Percentiles rank a stretch among this genome's conserved stretches.
Conservation (phyloP, 2,113 vertebrate species). For the Hyaena hyaena region DNA sequence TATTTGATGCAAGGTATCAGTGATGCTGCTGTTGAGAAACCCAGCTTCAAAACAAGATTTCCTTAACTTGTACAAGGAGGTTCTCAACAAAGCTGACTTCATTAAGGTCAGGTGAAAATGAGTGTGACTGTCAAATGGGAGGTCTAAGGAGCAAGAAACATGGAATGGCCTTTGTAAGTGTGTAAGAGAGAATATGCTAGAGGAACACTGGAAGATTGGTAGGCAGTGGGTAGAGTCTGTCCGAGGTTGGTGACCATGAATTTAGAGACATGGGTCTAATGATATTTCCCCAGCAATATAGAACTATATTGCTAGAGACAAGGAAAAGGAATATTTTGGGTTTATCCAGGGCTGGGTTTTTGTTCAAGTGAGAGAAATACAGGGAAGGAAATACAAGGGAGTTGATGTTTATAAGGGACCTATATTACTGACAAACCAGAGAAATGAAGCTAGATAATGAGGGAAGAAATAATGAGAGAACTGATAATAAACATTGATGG, state of each 20-base stretch:
- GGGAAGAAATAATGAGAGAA: not conserved
- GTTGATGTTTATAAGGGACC: not conserved
- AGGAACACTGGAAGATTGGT: not conserved
- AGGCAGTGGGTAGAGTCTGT: not conserved
- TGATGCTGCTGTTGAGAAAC: not conserved
- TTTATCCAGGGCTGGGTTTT: not conserved
- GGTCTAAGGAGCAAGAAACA: not conserved
- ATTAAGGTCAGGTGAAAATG: not conserved
- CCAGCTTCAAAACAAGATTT: not conserved
- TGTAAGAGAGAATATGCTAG: not conserved
- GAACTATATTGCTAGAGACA: not conserved
- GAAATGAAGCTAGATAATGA: not conserved
- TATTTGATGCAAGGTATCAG: not conserved
- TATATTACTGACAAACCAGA: not conserved
- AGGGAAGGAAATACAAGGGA: not conserved
- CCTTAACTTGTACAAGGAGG: not conserved
- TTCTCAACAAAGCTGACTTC: constrained; percentile 23
- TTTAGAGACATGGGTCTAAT: not conserved
- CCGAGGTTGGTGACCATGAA: not conserved
- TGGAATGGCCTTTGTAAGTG: not conserved
- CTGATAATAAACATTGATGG: not conserved
- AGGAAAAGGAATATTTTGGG: not conserved
- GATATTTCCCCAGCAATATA: not conserved
- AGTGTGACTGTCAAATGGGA: not conserved
- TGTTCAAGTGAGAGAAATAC: not conserved